phyloP scores from a whole-genome alignment of 2,113 vertebrate genomes.

The Ahaetulla prasina region DNA sequence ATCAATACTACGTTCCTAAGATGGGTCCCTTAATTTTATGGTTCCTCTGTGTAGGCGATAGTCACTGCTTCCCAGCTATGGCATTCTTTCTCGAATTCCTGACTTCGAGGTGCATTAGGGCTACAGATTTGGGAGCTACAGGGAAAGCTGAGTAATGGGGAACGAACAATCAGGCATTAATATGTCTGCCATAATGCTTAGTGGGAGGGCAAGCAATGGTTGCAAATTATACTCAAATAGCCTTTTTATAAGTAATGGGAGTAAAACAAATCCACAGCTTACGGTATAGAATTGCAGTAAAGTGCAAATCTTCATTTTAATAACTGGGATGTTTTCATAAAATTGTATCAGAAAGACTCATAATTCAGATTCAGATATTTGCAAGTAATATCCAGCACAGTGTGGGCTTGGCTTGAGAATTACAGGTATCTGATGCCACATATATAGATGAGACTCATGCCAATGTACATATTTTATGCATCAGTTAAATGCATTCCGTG shows the following conservation, averaged over 20 bases:
- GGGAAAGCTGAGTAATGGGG: background rate
- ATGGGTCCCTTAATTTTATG: slow-evolving; percentile 13
- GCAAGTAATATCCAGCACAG: background rate
- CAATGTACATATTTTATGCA: background rate
- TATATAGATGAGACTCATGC: background rate
- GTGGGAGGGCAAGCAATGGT: slow-evolving; percentile 45
- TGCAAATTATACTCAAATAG: slow-evolving; percentile 30
- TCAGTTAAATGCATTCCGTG: background rate
- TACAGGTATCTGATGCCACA: background rate
- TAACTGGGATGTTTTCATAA: background rate
- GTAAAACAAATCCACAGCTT: background rate
- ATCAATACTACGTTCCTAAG: slow-evolving; percentile 23
- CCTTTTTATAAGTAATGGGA: background rate
- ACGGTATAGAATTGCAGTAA: background rate
- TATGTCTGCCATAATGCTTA: slow-evolving; percentile 26
- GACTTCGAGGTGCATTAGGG: background rate
- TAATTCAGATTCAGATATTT: background rate
- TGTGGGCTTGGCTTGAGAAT: background rate
- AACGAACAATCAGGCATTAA: background rate
- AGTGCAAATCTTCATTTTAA: background rate
- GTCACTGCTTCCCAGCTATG: slow-evolving; percentile 9
- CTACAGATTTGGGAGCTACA: background rate
- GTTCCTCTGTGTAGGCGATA: slow-evolving; percentile 25
- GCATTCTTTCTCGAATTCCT: background rate
- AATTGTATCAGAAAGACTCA: background rate